Evolutionary conservation across 2,888 invertebrate species (phyloP), one percentile per base, ranked within the genome.

Genomic region (Serripes groenlandicus): DNA sequence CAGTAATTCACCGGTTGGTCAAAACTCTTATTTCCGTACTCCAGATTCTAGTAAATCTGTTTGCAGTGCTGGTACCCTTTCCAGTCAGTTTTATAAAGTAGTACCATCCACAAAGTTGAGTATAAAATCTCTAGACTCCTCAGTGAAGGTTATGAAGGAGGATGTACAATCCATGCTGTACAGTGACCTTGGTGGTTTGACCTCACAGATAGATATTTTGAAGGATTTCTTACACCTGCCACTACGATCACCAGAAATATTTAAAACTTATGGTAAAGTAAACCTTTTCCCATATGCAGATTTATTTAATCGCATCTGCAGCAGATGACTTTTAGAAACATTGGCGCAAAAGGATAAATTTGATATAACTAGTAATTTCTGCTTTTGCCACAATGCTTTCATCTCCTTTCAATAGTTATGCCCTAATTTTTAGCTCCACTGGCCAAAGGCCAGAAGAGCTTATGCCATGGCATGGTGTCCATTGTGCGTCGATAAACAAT

Each of bases 181-280:
- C 64, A 66, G 73, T 42, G 78, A 77, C 66, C 82, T 92, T 42
- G 93, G 92, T 58, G 93, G 92, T 0, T 72, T 92, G 75, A 79
- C 81, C 28, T 69, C 79, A 35, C 92, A 92, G 78, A 91, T 92
- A n/a, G 74, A 85, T 9, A 58, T 81, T 9, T 68, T 93, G 18
- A 87, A 79, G 70, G 91, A 91, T 58, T 89, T 91, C 76, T 81
- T 92, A 21, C 81, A 91, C 37, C 75, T 89, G 9, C 92, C 91
- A 1, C 73, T 93, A 32, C 72, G 86, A n/a, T 85, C 87, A 28
- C 90, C 92, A 28, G 87, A 91, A 28, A 68, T 91, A 11, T 91
- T 92, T 52, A 82, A 76, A 35, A 75, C 82, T 23, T 91, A 89
- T 86, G 92, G 92, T 91, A 56, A 34, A 34, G 15, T 49, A 49